phyloP scores from a whole-genome alignment of 2,797 vertebrate species.

The Synaphobranchus kaupii region DNA sequence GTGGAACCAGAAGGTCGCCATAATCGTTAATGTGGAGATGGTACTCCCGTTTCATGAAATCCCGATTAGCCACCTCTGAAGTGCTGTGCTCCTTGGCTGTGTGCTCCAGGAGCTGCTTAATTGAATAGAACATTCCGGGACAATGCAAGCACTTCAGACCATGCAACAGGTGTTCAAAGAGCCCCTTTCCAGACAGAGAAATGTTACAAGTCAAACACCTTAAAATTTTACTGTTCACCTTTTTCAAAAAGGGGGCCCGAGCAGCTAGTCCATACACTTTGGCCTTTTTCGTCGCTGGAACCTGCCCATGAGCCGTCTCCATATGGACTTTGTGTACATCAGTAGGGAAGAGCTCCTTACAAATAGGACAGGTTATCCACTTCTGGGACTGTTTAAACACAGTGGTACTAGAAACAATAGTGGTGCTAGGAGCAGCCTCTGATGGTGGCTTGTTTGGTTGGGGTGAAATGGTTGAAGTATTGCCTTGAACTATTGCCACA shows the following conservation, averaged over 20 bases:
- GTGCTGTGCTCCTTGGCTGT: constrained; percentile 80
- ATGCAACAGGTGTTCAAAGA: constrained; percentile 90
- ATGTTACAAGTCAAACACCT: constrained; percentile 87
- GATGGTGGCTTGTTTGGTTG: constrained; percentile 63
- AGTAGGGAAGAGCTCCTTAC: constrained; percentile 93
- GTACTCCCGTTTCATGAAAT: constrained; percentile 87
- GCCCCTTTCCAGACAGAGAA: constrained; percentile 81
- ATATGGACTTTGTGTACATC: constrained; percentile 92
- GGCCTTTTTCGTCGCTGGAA: constrained; percentile 15
- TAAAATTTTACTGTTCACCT: constrained; percentile 89
- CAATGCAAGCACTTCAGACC: constrained; percentile 93
- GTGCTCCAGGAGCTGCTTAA: constrained; percentile 86
- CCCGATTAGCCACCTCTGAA: constrained; percentile 78
- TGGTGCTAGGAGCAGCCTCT: constrained; percentile 10
- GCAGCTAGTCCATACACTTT: constrained; percentile 84
- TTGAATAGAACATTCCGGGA: constrained; percentile 85
- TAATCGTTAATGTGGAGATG: constrained; percentile 79
- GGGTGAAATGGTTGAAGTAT: constrained; percentile 61
- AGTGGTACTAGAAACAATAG: constrained; percentile 56
- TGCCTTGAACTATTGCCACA: constrained; percentile 74
- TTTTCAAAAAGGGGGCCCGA: constrained; percentile 84
- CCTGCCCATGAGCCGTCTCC: constrained; percentile 78
- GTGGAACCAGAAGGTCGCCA: constrained; percentile 85
- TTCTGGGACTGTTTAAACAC: constrained; percentile 80
- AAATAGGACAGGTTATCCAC: constrained; percentile 95